Percentiles rank a stretch among this genome's conserved stretches.
Conservation (phyloP, 2,888 invertebrate genomes). For the Diabrotica balteata region DNA sequence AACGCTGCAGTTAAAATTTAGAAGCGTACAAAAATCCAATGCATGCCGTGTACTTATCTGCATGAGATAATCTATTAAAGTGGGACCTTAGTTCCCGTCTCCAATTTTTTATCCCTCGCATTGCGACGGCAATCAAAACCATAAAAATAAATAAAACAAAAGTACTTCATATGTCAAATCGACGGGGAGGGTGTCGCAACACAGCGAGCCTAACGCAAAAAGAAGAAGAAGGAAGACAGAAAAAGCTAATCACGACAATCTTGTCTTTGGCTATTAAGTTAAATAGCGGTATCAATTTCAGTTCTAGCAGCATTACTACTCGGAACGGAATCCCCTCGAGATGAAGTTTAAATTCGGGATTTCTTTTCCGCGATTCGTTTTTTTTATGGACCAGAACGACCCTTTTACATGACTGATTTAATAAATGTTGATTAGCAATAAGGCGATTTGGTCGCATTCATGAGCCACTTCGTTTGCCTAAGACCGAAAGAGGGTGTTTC, state of each 20-base stretch:
- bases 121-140: conserved; percentile 15
- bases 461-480: conserved; percentile 15
- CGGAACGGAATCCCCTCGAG: conserved; percentile 47
- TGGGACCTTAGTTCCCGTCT: background rate
- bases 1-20: too few species aligned
- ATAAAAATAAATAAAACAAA: conserved; percentile 30
- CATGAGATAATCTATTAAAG: background rate
- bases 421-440: conserved; percentile 48
- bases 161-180: conserved; percentile 26
- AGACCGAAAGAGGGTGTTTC: background rate
- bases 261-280: conserved; percentile 62
- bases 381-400: conserved; percentile 48
- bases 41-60: background rate
- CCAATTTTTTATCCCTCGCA: background rate
- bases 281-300: conserved; percentile 61
- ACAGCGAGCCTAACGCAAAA: background rate
- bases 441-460: conserved; percentile 33
- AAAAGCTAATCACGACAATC: conserved; percentile 59
- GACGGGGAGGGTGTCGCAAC: conserved; percentile 2
- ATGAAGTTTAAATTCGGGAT: conserved; percentile 50
- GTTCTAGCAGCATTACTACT: conserved; percentile 45
- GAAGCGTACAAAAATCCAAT: too few species aligned
- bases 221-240: conserved; percentile 23
- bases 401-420: conserved; percentile 51
- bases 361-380: conserved; percentile 55